Percentiles rank a stretch among this genome's conserved stretches.
Evolutionary conservation across 1,140 invertebrate genomes (phyloP).

Genomic region (Scaptomyza montana): DNA sequence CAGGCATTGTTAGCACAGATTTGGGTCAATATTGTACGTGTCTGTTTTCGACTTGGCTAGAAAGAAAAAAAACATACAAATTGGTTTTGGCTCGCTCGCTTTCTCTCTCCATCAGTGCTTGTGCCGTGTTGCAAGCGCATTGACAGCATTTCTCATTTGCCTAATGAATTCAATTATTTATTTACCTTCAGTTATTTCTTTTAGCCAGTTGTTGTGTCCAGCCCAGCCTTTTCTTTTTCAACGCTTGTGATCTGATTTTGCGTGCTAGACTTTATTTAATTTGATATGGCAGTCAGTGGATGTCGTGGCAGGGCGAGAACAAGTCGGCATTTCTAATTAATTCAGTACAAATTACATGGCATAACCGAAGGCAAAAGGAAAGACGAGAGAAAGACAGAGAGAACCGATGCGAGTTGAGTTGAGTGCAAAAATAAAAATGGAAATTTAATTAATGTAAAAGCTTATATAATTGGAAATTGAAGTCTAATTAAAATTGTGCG

Average conservation of each 20-base stretch:
- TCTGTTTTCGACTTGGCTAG: conserved; percentile 20
- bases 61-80: neutral
- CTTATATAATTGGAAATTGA: conserved; percentile 72
- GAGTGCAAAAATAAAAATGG: conserved; percentile 55
- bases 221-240: conserved; percentile 29
- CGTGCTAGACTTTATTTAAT: conserved; percentile 57
- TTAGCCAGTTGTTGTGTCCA: conserved; percentile 3
- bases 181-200: conserved; percentile 66
- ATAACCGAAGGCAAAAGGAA: conserved; percentile 15
- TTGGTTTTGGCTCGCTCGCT: conserved; percentile 15
- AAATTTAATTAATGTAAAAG: conserved; percentile 82
- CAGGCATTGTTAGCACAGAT: conserved; percentile 58
- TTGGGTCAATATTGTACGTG: conserved; percentile 66
- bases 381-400: neutral
- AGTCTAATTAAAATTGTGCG: conserved; percentile 73
- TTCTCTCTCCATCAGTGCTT: conserved; percentile 9
- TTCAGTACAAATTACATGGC: conserved; percentile 72
- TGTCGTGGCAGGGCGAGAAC: neutral
- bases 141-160: conserved; percentile 81
- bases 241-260: conserved; percentile 64
- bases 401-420: neutral
- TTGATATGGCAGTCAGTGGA: conserved; percentile 37
- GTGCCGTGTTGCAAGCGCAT: conserved; percentile 13
- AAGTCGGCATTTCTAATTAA: conserved; percentile 72
- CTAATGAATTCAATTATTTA: conserved; percentile 84